Evolutionary conservation across 2,113 vertebrate species (phyloP).

Genomic region (Proteles cristata): DNA sequence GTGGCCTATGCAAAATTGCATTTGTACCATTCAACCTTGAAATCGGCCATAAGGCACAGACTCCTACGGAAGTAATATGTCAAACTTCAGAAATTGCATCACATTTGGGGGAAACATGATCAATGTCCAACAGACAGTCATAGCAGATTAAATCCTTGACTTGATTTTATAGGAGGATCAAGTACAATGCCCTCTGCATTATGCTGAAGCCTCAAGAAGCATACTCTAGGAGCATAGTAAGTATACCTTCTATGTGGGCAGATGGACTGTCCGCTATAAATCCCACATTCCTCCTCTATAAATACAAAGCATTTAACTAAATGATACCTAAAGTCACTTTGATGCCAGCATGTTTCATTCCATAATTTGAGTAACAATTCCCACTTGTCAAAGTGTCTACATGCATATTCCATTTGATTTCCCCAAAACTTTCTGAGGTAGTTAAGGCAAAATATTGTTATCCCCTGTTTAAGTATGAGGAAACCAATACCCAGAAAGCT

Average conservation of each 20-base stretch:
- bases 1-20: slow-evolving; percentile 36
- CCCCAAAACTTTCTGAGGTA: not conserved
- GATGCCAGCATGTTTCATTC: slow-evolving; percentile 6
- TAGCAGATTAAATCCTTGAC: slow-evolving; percentile 35
- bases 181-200: slow-evolving; percentile 20
- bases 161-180: slow-evolving; percentile 3
- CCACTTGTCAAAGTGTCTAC: not conserved
- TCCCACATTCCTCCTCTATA: not conserved
- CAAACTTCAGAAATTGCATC: slow-evolving; percentile 27
- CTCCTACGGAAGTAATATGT: not conserved
- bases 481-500: not conserved
- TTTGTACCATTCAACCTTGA: slow-evolving; percentile 54
- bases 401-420: slow-evolving; percentile 6
- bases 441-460: slow-evolving; percentile 18
- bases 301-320: slow-evolving; percentile 20
- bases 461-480: slow-evolving; percentile 8
- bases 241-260: not conserved
- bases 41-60: not conserved
- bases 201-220: not conserved
- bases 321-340: slow-evolving; percentile 27
- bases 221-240: slow-evolving; percentile 15
- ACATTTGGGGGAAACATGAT: slow-evolving; percentile 42
- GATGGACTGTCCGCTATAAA: not conserved
- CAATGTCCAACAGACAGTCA: not conserved
- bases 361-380: not conserved